phyloP scores from a whole-genome alignment of 2,888 invertebrate species.

The Platycheirus rosarum region DNA sequence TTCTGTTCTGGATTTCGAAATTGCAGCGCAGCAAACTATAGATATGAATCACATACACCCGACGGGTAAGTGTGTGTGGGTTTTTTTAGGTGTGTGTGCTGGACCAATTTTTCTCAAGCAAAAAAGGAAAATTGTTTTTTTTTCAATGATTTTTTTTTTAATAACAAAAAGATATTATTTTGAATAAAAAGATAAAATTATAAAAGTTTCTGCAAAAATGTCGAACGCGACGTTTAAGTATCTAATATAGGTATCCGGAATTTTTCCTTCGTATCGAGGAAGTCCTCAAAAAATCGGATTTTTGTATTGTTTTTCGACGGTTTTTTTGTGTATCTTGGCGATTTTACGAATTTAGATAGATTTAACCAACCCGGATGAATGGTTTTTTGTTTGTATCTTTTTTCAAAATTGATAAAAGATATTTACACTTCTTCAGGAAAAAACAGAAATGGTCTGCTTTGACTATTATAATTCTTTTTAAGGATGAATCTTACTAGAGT shows the following conservation, averaged over 20 bases:
- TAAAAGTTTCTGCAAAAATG: slow-evolving; percentile 20
- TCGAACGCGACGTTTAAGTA: slow-evolving; percentile 48
- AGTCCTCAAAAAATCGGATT: slow-evolving; percentile 58
- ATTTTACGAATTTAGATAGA: slow-evolving; percentile 24
- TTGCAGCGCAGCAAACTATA: slow-evolving; percentile 69
- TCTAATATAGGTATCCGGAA: slow-evolving; percentile 64
- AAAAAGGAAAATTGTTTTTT: slow-evolving; percentile 52
- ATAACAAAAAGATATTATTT: slow-evolving; percentile 34
- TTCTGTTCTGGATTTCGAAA: slow-evolving; percentile 55
- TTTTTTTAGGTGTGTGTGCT: slow-evolving; percentile 43
- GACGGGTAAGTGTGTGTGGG: slow-evolving; percentile 8
- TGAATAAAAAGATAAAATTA: slow-evolving; percentile 29
- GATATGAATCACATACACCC: slow-evolving; percentile 48
- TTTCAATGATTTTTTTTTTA: slow-evolving; percentile 33
- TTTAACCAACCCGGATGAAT: slow-evolving; percentile 37
- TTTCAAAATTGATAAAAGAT: slow-evolving; percentile 12
- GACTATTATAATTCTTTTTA: slow-evolving; percentile 40
- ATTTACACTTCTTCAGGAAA: slow-evolving; percentile 22
- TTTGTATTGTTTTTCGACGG: slow-evolving; percentile 40
- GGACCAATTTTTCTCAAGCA: slow-evolving; percentile 67
- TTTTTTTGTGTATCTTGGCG: slow-evolving; percentile 18
- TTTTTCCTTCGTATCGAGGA: slow-evolving; percentile 70
- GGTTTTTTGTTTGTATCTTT: slow-evolving; percentile 7
- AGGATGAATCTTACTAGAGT: slow-evolving; percentile 48
- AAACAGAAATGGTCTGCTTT: slow-evolving; percentile 26